phyloP scores from a whole-genome alignment of 2,888 invertebrate species.

The Geotrupes spiniger region DNA sequence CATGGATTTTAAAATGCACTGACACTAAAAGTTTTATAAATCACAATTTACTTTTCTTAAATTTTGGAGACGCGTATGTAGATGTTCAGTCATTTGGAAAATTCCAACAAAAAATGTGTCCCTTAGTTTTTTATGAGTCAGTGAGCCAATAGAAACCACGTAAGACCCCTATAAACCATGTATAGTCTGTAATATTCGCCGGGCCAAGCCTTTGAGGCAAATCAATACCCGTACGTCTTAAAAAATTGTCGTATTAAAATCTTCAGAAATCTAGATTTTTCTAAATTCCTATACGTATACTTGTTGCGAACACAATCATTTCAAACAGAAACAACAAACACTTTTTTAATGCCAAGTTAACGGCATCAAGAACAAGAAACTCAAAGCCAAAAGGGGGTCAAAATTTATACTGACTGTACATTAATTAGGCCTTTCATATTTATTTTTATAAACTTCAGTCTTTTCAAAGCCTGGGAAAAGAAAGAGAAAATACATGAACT shows the following conservation, averaged over 20 bases:
- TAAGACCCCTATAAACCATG: conserved; percentile 53
- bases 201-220: conserved; percentile 52
- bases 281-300: conserved; percentile 29
- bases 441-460: conserved; percentile 50
- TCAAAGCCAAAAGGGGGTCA: conserved; percentile 50
- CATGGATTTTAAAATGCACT: conserved; percentile 8
- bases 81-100: conserved; percentile 62
- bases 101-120: conserved; percentile 56
- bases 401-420: conserved; percentile 46
- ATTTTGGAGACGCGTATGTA: conserved; percentile 49
- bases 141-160: conserved; percentile 53
- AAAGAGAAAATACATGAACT: conserved; percentile 45
- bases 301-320: conserved; percentile 22
- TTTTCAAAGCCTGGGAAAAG: conserved; percentile 47
- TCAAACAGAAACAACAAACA: conserved; percentile 31
- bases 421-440: conserved; percentile 50
- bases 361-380: conserved; percentile 44
- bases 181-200: conserved; percentile 50
- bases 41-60: conserved; percentile 40
- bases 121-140: conserved; percentile 52
- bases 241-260: conserved; percentile 46
- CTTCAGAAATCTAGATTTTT: conserved; percentile 34
- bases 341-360: conserved; percentile 44
- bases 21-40: conserved; percentile 24
- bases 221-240: conserved; percentile 52